Evolutionary conservation across 2,797 vertebrate genomes (phyloP), one percentile per base, ranked within the genome.

Genomic region (Lateolabrax maculatus): DNA sequence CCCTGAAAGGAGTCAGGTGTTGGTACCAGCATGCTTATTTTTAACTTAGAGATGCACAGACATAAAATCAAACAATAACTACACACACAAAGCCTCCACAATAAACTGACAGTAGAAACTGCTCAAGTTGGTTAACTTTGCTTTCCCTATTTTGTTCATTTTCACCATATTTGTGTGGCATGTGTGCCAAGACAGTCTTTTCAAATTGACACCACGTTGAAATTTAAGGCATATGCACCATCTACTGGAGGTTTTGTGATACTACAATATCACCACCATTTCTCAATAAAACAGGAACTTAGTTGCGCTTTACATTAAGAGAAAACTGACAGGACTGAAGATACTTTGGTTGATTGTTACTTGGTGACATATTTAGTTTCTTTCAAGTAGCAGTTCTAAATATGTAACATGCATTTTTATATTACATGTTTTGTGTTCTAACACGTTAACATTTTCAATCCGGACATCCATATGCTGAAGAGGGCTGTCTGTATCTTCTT

Each of bases 201-300:
- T 19, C 10, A 36, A 25, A 27, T 9, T 5, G 10, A 19, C 13
- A 3, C 12, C 19, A 53, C 6, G 52, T 29, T 62, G 11, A 69
- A 9, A 51, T 72, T 5, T 67, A 48, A 46, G 44, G 58, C 36
- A 37, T 31, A 6, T 8, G 25, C 79, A 2, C 88, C 87, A 86
- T 74, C 93, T 92, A 16, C n/a, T 87, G 92, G 77, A 46, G 12
- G 1, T 6, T 77, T 5, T 49, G 9, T 79, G 43, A 21, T 9
- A 83, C 36, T 92, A 48, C 83, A 85, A 58, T 4, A 43, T 37
- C 8, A 29, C n/a, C 10, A 53, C 19, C 2, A 2, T 58, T 25
- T 67, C 2, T 16, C n/a, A 63, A 31, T 9, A 3, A 29, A 15
- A 39, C 39, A 51, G 19, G 2, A 63, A 9, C 15, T 31, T 4